Evolutionary conservation across 2,797 vertebrate species (phyloP).

Genomic region (Chanos chanos): DNA sequence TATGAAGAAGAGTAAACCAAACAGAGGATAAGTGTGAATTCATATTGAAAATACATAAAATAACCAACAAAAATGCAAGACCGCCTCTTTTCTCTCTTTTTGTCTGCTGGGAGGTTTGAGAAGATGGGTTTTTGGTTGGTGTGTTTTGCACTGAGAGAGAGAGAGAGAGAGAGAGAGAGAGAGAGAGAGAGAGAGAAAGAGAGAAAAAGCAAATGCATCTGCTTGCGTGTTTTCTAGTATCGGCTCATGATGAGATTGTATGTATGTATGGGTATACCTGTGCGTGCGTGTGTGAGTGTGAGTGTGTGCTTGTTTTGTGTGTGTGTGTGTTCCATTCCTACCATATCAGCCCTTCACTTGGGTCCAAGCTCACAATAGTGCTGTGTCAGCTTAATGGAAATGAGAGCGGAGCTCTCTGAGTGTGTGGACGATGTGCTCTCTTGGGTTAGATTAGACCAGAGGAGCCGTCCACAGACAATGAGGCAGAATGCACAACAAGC

Average conservation of each 20-base stretch:
- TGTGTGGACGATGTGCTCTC: slow-evolving; percentile 20
- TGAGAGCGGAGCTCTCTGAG: slow-evolving; percentile 29
- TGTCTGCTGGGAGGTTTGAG: no score
- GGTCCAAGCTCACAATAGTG: slow-evolving; percentile 47
- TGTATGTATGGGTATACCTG: no score
- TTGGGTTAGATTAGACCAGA: slow-evolving; percentile 18
- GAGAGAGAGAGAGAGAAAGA: no score
- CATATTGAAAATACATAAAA: no score
- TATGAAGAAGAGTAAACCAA: no score
- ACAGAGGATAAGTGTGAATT: no score
- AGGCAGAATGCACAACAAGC: slow-evolving; percentile 21
- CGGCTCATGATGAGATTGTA: no score
- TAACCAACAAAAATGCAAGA: no score
- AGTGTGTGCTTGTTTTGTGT: slow-evolving; percentile 26
- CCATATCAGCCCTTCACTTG: slow-evolving; percentile 51
- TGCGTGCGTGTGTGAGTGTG: not conserved
- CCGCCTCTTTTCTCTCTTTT: no score
- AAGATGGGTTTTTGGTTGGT: not conserved
- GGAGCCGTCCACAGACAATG: slow-evolving; percentile 3
- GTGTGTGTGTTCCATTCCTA: slow-evolving; percentile 36
- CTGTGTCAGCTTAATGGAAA: slow-evolving; percentile 66
- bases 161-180: no score
- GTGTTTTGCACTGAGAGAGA: not conserved
- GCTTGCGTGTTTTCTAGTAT: no score
- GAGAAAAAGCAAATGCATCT: no score